Conservation (phyloP, 2,797 vertebrate species). For the Dipus sagitta region DNA sequence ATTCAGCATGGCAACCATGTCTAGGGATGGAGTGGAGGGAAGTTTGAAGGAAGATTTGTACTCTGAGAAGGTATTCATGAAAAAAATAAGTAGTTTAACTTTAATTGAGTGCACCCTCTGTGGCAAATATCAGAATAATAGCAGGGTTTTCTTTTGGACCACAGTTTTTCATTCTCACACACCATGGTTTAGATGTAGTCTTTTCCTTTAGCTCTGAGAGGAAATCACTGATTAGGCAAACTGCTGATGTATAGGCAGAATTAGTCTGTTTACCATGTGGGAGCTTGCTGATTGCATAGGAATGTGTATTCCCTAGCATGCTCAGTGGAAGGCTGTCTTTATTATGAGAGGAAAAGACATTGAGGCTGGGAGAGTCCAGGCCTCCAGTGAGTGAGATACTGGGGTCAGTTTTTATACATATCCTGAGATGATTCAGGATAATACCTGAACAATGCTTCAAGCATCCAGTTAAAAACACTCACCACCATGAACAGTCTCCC, state of each 20-base stretch:
- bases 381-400: not conserved
- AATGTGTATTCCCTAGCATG: conserved; percentile 39
- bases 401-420: not conserved
- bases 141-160: conserved; percentile 30
- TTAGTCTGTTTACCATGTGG: conserved; percentile 62
- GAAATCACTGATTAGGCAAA: conserved; percentile 76
- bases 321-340: conserved; percentile 28
- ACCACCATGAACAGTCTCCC: not conserved
- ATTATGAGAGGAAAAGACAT: not conserved
- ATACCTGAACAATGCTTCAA: not conserved
- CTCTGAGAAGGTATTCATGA: not conserved
- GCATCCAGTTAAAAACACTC: conserved; percentile 7
- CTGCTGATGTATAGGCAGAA: conserved; percentile 63
- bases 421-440: not conserved
- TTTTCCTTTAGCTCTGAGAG: conserved; percentile 52
- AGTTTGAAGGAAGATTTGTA: conserved; percentile 15
- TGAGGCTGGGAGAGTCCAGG: not conserved
- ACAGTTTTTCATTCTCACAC: conserved; percentile 14
- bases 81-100: not conserved
- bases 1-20: not conserved
- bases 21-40: not conserved
- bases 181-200: conserved; percentile 45
- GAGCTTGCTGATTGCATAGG: conserved; percentile 67
- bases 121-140: conserved; percentile 44
- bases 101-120: not conserved